These are phyloP conservation scores for Koerneria pararmatus DNA, from an alignment of 2,888 invertebrate genomes.

Conservation along the genomic window DNA sequence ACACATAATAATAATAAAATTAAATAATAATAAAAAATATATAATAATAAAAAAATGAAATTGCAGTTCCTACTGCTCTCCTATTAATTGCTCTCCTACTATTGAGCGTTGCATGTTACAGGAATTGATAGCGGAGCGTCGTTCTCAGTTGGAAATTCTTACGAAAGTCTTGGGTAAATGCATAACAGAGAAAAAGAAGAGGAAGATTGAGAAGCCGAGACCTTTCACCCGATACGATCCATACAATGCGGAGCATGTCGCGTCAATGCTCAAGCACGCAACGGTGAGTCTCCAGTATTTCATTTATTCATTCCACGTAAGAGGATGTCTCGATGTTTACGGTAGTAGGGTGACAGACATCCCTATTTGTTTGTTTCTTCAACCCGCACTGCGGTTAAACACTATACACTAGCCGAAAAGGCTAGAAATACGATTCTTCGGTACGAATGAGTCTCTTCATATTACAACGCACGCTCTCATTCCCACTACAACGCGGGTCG, in stretches of 20 bases:
- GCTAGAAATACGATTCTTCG: no score
- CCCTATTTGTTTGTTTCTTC: no score
- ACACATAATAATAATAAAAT: no score
- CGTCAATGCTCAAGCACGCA: constrained; percentile 42
- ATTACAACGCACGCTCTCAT: no score
- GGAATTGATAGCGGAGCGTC: constrained; percentile 38
- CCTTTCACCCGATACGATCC: constrained; percentile 42
- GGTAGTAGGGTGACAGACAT: background rate
- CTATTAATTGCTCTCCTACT: no score
- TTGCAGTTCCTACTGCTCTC: no score
- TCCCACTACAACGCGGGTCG: no score
- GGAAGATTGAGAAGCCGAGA: constrained; percentile 22
- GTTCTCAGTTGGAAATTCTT: constrained; percentile 36
- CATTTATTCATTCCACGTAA: background rate
- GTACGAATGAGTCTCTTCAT: no score
- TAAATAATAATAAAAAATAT: no score
- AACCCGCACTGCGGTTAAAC: no score
- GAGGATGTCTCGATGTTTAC: background rate
- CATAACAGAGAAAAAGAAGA: constrained; percentile 10
- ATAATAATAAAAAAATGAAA: no score
- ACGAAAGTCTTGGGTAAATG: constrained; percentile 42
- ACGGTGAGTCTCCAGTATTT: background rate
- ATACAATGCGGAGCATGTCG: constrained; percentile 44
- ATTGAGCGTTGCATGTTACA: constrained; percentile 20
- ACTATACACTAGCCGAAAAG: no score